phyloP scores from a whole-genome alignment of 2,113 vertebrate genomes.

The Puffinus mauretanicus region DNA sequence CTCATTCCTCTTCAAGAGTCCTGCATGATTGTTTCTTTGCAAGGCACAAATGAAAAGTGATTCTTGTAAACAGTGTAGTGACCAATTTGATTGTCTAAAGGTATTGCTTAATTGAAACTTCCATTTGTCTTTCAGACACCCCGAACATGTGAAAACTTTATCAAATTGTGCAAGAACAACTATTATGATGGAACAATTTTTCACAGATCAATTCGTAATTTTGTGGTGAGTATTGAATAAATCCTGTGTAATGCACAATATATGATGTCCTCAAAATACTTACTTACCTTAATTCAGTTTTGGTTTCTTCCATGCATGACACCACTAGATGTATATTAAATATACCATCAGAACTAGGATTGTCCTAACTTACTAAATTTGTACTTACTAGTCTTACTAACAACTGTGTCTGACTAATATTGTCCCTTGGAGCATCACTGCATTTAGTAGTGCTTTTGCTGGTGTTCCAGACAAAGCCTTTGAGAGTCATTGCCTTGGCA shows the following conservation, averaged over 20 bases:
- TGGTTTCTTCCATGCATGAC: neutral
- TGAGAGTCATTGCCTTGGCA: neutral
- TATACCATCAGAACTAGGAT: neutral
- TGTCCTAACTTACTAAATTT: neutral
- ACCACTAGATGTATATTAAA: neutral
- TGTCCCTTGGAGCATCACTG: neutral
- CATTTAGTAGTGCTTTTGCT: neutral
- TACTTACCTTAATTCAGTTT: neutral
- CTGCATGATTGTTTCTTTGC: neutral
- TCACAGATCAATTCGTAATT: slow-evolving; percentile 95
- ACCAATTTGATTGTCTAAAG: neutral
- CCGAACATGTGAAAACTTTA: slow-evolving; percentile 94
- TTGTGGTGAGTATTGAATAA: slow-evolving; percentile 82
- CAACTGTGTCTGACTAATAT: neutral
- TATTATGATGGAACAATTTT: slow-evolving; percentile 92
- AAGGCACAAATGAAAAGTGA: neutral
- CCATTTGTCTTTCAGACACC: slow-evolving; percentile 79
- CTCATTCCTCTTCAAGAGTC: neutral
- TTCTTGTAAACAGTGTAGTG: neutral
- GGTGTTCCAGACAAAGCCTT: neutral
- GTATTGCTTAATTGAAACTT: neutral
- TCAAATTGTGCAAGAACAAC: slow-evolving; percentile 88
- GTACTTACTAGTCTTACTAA: neutral
- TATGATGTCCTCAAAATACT: neutral
- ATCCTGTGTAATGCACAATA: neutral